Evolutionary conservation across 2,888 invertebrate species (phyloP), one percentile per base, ranked within the genome.

Genomic region (Dasypogon diadema): DNA sequence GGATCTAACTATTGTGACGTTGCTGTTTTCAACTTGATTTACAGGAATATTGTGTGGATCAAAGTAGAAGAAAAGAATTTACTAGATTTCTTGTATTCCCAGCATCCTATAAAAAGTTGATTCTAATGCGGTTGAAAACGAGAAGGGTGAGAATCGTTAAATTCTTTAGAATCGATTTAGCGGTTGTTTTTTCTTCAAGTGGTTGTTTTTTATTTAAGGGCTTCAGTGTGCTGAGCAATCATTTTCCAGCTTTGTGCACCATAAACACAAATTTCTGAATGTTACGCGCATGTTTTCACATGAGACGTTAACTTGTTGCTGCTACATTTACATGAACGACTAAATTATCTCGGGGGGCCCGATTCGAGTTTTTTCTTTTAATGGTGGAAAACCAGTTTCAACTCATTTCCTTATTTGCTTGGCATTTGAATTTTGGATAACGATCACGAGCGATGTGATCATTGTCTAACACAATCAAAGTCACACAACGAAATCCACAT

Each of bases 361-460:
- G 42, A 42, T 42, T 42, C 42, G 2, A 42, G 8, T 42, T 42
- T 42, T 42, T 60, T 63, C 42, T 68, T 46, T 70, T 54, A 54
- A 21, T 70, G 54, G 42, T 16, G 22, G 16, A 30, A 54, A 70
- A 70, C 70, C 54, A 54, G 70, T 70, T 54, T 14, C 54, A 70
- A 34, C 51, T 54, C 30, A 70, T 70, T 70, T 70, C 70, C 70
- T 70, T 70, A 54, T 70, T 70, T 54, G 70, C 70, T 54, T 70
- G 70, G 54, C 70, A 70, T 70, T 70, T 70, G 70, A 70, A 70
- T 54, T 70, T 70, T 70, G 70, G 70, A 51, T 54, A 54, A 26
- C 51, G 70, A 70, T 34, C 54, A 30, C 5, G 34, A 10, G 51
- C n/a, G 30, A n/a, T 54, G 70, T 34, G 70, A 54, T 70, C 48